These are phyloP conservation scores for Channallabes apus DNA, from an alignment of 2,797 vertebrate species.

Conservation along the genomic window DNA sequence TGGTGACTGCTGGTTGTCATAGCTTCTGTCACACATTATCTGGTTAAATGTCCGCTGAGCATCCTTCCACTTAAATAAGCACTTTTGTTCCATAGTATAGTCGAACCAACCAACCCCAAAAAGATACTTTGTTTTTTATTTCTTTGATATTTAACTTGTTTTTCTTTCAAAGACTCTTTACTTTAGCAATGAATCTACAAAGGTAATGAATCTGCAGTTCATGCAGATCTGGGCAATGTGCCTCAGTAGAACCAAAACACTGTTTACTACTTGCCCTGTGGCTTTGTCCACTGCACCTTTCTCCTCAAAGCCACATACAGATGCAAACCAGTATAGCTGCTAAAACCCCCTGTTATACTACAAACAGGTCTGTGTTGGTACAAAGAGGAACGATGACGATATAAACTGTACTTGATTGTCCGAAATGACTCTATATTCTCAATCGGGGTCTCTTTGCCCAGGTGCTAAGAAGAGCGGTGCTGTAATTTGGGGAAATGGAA, in stretches of 20 bases:
- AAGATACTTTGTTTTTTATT: background rate
- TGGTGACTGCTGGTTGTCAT: background rate
- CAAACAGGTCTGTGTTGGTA: slow-evolving; percentile 50
- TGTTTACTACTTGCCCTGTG: slow-evolving; percentile 3
- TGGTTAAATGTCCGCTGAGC: background rate
- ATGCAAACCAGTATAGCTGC: slow-evolving; percentile 70
- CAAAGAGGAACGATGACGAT: slow-evolving; percentile 51
- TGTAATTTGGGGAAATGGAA: slow-evolving; percentile 41
- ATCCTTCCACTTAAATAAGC: background rate
- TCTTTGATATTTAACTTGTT: background rate
- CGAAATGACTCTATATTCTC: slow-evolving; percentile 53
- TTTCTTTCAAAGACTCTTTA: background rate
- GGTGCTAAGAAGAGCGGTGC: slow-evolving; percentile 59
- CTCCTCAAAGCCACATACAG: slow-evolving; percentile 43
- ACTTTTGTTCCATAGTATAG: background rate
- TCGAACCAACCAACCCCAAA: background rate
- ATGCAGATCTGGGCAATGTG: slow-evolving; percentile 70
- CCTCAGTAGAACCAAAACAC: slow-evolving; percentile 54
- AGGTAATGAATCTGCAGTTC: slow-evolving; percentile 25
- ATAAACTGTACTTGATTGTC: slow-evolving; percentile 67
- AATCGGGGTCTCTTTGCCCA: slow-evolving; percentile 45
- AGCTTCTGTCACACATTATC: background rate
- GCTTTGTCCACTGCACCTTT: background rate
- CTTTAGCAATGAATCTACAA: background rate
- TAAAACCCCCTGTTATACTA: slow-evolving; percentile 52